These are phyloP conservation scores for Girardinichthys multiradiatus DNA, from an alignment of 2,113 vertebrate species.

Conservation along the genomic window DNA sequence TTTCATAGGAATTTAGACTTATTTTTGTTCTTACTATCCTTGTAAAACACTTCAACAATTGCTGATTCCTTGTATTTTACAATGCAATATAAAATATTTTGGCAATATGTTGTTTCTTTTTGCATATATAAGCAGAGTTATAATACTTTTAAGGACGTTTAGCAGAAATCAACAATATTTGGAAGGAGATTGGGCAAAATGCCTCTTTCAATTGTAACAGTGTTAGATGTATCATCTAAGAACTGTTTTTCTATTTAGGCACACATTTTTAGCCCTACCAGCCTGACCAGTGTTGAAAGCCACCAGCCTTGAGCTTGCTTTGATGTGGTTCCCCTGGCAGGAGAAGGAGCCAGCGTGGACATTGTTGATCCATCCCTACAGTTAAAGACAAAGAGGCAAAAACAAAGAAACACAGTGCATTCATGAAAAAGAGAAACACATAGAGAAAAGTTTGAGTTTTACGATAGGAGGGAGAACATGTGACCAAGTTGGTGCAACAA, in stretches of 20 bases:
- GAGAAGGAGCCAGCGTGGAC: constrained; percentile 78
- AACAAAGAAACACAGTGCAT: background rate
- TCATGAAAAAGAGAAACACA: background rate
- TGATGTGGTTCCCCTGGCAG: constrained; percentile 87
- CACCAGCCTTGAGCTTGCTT: constrained; percentile 85
- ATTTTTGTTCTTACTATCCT: too few relatives aligned
- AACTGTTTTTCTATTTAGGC: background rate
- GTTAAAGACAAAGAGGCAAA: constrained; percentile 8
- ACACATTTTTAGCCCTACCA: constrained; percentile 77
- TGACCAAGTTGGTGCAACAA: constrained; percentile 10
- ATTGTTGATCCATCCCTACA: constrained; percentile 88
- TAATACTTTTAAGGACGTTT: too few relatives aligned
- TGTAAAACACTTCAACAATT: too few relatives aligned
- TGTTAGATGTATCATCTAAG: background rate
- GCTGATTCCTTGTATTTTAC: too few relatives aligned
- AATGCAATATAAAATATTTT: too few relatives aligned
- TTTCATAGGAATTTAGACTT: too few relatives aligned
- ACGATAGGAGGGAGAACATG: background rate
- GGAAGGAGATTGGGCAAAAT: background rate
- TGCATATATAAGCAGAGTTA: too few relatives aligned
- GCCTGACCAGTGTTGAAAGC: constrained; percentile 85
- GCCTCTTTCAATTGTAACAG: background rate
- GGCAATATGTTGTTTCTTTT: too few relatives aligned
- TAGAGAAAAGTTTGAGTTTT: background rate
- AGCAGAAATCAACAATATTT: too few relatives aligned